Percentiles rank a stretch among this genome's conserved stretches.
These are phyloP conservation scores for Phaetusa simplex DNA, from an alignment of 2,113 vertebrate genomes.

Conservation along the genomic window DNA sequence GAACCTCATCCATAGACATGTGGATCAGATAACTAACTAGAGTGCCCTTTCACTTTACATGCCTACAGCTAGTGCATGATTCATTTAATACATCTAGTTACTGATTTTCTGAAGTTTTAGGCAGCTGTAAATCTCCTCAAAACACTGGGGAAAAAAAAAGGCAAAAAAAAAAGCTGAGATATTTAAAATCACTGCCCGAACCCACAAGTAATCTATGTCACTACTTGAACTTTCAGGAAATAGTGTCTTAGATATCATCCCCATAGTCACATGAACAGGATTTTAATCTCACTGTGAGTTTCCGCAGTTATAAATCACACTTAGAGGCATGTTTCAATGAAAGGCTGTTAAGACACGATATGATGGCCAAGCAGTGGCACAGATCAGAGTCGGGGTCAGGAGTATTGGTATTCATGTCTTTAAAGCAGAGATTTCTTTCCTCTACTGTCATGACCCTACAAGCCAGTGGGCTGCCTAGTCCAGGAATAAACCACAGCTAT, in stretches of 20 bases:
- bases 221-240: neutral
- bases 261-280: neutral
- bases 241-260: neutral
- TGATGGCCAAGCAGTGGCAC: neutral
- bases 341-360: neutral
- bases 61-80: neutral
- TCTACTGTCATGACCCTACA: accelerated
- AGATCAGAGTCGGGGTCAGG: neutral
- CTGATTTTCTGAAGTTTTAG: neutral
- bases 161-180: neutral
- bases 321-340: neutral
- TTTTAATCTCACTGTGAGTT: neutral
- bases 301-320: neutral
- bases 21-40: neutral
- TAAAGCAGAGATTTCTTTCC: neutral
- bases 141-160: neutral
- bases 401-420: neutral
- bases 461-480: neutral
- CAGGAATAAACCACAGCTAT: accelerated
- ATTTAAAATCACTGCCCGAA: neutral
- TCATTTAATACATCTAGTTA: neutral
- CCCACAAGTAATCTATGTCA: neutral
- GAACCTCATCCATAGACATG: neutral
- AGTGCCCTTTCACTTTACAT: neutral
- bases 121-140: neutral